Base-by-base conservation (phyloP, 2,113 vertebrate genomes). In the Rhizomys pruinosus region DNA sequence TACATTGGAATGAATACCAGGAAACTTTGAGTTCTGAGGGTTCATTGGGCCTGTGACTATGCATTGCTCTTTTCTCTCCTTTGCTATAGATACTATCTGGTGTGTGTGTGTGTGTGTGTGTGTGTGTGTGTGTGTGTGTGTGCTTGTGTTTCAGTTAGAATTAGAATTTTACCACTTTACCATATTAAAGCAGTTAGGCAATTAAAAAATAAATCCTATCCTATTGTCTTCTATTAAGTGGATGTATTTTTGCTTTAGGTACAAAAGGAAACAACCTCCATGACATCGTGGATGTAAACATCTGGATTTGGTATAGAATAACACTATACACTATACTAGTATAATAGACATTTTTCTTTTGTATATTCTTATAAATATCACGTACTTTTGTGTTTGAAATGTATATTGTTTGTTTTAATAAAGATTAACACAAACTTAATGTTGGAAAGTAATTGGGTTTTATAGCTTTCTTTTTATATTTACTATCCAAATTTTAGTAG, bases 241-340 rank as follows among this genome's bases (percentile, higher is more conserved):
- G 52, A 80, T 93, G 93, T 97, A 73, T 90, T 94, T 97, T 97
- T 89, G 92, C 73, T 95, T 76, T 98, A 99, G 98, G 98, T 98
- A 64, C 98, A 98, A 73, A 99, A 99, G 96, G 99, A 99, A 92
- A 82, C 96, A 3, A 96, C 97, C 27, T 91, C 98, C 86, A 96
- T 98, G 94, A 98, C 99, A 0, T 97, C 98, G 1, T 99, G 99
- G 99, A 99, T 99, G 98, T 99, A 97, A 98, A 80, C 85, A 32
- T 63, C 91, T 87, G 92, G 68, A 95, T 96, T 93, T 88, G 84
- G 37, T 91, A 91, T 88, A 89, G 92, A 92, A 95, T 95, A 95
- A 47, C 55, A 39, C 92, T 95, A 52, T 52, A 52, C 47, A 52
- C 11, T n/a, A 42, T 95, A 88, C 87, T 94, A 27, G 7, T 95